Base-by-base conservation (phyloP, 2,797 vertebrate species). In the Valencia hispanica region DNA sequence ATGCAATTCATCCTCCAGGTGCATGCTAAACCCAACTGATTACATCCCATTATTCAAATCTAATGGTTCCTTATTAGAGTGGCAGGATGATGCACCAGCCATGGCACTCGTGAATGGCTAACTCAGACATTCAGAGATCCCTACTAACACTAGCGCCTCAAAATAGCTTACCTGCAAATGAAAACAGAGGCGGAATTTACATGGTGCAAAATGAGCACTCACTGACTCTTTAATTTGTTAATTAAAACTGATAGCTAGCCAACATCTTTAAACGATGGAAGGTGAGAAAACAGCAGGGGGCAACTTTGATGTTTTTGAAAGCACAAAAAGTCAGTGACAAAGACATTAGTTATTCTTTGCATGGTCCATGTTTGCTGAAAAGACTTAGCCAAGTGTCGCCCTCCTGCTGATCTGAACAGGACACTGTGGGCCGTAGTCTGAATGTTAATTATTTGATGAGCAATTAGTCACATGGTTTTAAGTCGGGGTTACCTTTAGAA, bases 281-380 rank as follows among this genome's bases (percentile, higher is more conserved):
- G 84, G 74, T 70, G 73, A 48, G 77, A 12, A 82, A 81, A 86
- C 79, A 73, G 53, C 32, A n/a, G 87, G 87, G 84, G 25, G 69
- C 48, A 59, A 63, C 85, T 89, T 89, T 91, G 88, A 92, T 89
- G 91, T 81, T 77, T 74, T 81, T 79, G 83, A 84, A 84, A 81
- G 77, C 65, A 77, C 71, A 57, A 84, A 61, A 78, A 87, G 81
- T 88, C 79, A 73, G 83, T 90, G 91, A 92, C 85, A 82, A 89
- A 85, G 80, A 89, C 74, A 55, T 80, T 88, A 86, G 91, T 92
- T 87, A 91, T 79, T 73, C 72, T 82, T 75, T 87, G 83, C 51
- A 36, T 72, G 70, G 79, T 72, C 41, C 11, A 0, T 81, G 83
- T 91, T 90, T 88, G 86, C 89, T 88, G 90, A 91, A 89, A 84